Conservation (phyloP, 2,113 vertebrate genomes). For the Macrotis lagotis region DNA sequence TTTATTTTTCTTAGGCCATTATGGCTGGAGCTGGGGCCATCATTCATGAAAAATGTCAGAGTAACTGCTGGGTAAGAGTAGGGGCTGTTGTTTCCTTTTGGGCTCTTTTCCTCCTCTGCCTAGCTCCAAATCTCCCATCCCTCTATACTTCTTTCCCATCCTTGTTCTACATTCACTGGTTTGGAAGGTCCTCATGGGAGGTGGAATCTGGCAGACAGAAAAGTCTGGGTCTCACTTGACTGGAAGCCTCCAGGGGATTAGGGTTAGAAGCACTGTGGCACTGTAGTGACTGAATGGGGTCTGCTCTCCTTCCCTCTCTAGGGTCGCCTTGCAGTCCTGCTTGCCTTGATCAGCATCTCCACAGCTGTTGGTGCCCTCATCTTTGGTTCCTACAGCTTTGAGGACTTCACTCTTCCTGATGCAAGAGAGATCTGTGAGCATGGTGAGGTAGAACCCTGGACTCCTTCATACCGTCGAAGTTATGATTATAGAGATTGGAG, state of each 20-base stretch:
- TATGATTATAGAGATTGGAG: rapidly evolving
- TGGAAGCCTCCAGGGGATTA: not conserved
- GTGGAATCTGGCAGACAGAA: not conserved
- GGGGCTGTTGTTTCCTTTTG: not conserved
- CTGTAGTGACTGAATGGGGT: too few relatives aligned
- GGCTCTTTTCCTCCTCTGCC: not conserved
- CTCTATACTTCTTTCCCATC: not conserved
- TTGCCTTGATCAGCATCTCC: constrained; percentile 12
- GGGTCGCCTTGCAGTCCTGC: constrained; percentile 25
- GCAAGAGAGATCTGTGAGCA: not conserved
- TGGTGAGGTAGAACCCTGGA: rapidly evolving
- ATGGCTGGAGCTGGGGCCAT: constrained; percentile 48
- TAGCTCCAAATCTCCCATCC: not conserved
- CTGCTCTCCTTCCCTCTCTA: constrained; percentile 4
- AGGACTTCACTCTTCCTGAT: not conserved
- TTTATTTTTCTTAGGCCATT: constrained; percentile 40
- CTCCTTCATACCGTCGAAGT: rapidly evolving
- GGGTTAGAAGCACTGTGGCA: not conserved
- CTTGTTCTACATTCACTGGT: not conserved
- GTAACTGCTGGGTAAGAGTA: constrained; percentile 57
- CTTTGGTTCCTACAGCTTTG: constrained; percentile 50
- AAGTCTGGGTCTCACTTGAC: not conserved
- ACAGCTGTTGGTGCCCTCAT: not conserved
- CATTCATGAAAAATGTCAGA: constrained; percentile 28
- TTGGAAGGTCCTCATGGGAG: not conserved